Evolutionary conservation across 2,888 invertebrate species (phyloP).

Genomic region (Drosophila greeni): DNA sequence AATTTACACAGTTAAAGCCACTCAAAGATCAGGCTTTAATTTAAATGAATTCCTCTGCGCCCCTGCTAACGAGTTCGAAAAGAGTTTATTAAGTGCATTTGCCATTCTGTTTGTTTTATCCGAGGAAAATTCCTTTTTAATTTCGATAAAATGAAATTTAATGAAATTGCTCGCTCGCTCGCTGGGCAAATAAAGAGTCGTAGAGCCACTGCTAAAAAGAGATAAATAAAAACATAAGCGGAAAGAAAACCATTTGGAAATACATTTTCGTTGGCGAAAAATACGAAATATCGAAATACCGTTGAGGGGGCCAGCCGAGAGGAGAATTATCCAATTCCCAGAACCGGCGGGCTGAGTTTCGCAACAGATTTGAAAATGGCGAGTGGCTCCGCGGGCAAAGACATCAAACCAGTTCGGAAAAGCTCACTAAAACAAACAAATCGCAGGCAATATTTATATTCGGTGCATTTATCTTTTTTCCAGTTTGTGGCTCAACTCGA

Average conservation of each 20-base stretch:
- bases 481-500: slow-evolving; percentile 21
- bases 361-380: slow-evolving; percentile 32
- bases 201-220: slow-evolving; percentile 6
- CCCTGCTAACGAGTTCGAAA: slow-evolving; percentile 8
- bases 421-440: slow-evolving; percentile 36
- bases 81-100: slow-evolving; percentile 36
- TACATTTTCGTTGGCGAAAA: slow-evolving; percentile 22
- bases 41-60: background rate
- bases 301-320: slow-evolving; percentile 3
- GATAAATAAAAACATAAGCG: slow-evolving; percentile 18
- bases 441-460: slow-evolving; percentile 28
- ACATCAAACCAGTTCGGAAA: slow-evolving; percentile 29
- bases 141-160: slow-evolving; percentile 43
- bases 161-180: slow-evolving; percentile 30
- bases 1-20: background rate
- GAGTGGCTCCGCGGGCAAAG: slow-evolving; percentile 23
- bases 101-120: slow-evolving; percentile 18
- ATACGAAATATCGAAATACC: slow-evolving; percentile 21
- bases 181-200: slow-evolving; percentile 16
- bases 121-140: slow-evolving; percentile 20
- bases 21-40: background rate
- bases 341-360: slow-evolving; percentile 13
- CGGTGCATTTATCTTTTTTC: slow-evolving; percentile 12
- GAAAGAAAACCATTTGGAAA: slow-evolving; percentile 25
- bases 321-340: slow-evolving; percentile 34